Evolutionary conservation across 2,797 vertebrate genomes (phyloP), one percentile per base, ranked within the genome.

Genomic region (Eurystomus glaucurus): DNA sequence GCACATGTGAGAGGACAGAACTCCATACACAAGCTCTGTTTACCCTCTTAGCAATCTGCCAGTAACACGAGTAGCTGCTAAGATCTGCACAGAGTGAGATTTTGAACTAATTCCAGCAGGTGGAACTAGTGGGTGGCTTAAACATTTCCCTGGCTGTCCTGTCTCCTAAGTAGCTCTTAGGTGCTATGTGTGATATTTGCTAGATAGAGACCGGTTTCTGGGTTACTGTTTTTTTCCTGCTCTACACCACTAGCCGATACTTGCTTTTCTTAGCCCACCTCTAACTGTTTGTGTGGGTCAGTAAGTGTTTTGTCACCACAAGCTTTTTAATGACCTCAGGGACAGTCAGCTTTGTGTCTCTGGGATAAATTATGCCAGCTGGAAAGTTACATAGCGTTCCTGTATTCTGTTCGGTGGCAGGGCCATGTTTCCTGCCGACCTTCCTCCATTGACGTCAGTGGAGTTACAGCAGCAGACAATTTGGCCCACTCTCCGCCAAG

Each of bases 71-170:
- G 91, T 28, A 89, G 90, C 90, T 93, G 79, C 65, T 13, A 89
- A 88, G 83, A 39, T 65, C 84, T 83, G 4, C 48, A 19, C 7
- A 58, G 72, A 70, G 52, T 82, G 94, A 94, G 58, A 75, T 88
- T 95, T 94, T 90, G 95, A 95, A 90, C 75, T 91, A 85, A 66
- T 62, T 96, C 95, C 97, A 97, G 94, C 85, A 97, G 96, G 82
- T 95, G 95, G 93, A 93, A 94, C 89, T 94, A 93, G 81, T 0
- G 79, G 65, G 68, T 94, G 88, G 72, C 33, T 92, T 87, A 96
- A 93, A 61, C 11, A 8, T 90, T 91, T 58, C 62, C 12, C 50
- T 94, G 50, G 10, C 75, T 86, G 39, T 57, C n/a, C 43, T 43
- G 45, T 77, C 33, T 91, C 51, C 51, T 85, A 39, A 46, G 28